These are phyloP conservation scores for Columba guinea DNA, from an alignment of 2,797 vertebrate genomes.

Conservation along the genomic window DNA sequence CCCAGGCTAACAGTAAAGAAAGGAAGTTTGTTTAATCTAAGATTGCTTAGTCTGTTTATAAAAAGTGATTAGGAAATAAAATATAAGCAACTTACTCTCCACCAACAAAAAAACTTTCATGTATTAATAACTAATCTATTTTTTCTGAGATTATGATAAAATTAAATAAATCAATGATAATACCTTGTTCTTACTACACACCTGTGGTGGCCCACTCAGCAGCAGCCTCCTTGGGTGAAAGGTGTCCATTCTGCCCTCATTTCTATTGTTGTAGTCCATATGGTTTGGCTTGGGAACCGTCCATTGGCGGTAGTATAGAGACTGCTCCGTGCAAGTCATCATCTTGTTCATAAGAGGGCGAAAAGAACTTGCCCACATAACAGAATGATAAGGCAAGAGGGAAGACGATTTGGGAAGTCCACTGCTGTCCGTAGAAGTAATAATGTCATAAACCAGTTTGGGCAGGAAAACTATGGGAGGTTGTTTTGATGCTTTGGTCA, in stretches of 20 bases:
- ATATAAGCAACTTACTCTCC: neutral
- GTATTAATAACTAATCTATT: neutral
- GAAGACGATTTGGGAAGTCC: conserved; percentile 93
- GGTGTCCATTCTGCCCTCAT: conserved; percentile 87
- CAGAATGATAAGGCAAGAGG: conserved; percentile 90
- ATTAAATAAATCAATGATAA: neutral
- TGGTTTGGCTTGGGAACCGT: conserved; percentile 89
- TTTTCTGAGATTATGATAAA: neutral
- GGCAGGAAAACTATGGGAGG: conserved; percentile 93
- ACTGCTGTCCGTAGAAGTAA: conserved; percentile 88
- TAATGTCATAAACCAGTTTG: conserved; percentile 88
- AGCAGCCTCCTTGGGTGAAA: conserved; percentile 95
- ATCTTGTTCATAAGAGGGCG: conserved; percentile 94
- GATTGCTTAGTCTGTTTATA: neutral
- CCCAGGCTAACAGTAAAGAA: neutral
- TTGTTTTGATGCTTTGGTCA: conserved; percentile 85
- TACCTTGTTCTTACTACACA: conserved; percentile 63
- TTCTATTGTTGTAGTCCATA: conserved; percentile 92
- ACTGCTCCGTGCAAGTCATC: conserved; percentile 98
- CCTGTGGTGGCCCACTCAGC: conserved; percentile 97
- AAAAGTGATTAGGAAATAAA: neutral
- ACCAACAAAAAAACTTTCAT: neutral
- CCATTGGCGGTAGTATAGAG: conserved; percentile 97
- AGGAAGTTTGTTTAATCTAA: neutral
- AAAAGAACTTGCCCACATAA: conserved; percentile 94